A percentile compares a stretch with the other conserved stretches of the same genome.
Evolutionary conservation across 2,888 invertebrate species (phyloP).

Genomic region (Sisyra nigra): DNA sequence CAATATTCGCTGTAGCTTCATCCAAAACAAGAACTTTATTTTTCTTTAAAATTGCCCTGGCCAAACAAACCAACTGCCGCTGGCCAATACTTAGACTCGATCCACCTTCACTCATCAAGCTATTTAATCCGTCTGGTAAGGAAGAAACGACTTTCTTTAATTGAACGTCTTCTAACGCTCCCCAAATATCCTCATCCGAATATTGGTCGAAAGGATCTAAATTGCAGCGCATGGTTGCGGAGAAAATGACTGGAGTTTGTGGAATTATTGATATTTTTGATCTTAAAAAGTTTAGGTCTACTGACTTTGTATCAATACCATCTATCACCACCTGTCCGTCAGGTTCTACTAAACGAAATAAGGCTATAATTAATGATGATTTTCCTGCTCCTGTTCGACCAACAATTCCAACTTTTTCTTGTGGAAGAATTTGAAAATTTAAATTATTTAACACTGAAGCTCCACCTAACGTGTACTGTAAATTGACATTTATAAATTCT

Average conservation of each 20-base stretch:
- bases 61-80: constrained; percentile 75
- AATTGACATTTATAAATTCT: constrained; percentile 63
- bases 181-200: constrained; percentile 75
- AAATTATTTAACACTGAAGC: constrained; percentile 75
- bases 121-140: constrained; percentile 57
- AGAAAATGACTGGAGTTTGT: constrained; percentile 91
- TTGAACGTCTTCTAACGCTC: constrained; percentile 76
- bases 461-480: constrained; percentile 71
- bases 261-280: constrained; percentile 75
- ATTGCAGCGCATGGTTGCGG: constrained; percentile 79
- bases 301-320: constrained; percentile 58
- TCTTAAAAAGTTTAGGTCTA: constrained; percentile 75
- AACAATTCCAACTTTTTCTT: constrained; percentile 83
- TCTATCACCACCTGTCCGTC: constrained; percentile 75
- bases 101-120: constrained; percentile 81
- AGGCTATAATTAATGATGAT: constrained; percentile 70
- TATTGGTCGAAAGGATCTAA: constrained; percentile 75
- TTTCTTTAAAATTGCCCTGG: constrained; percentile 69
- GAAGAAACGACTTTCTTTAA: constrained; percentile 61
- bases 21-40: constrained; percentile 73
- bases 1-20: constrained; percentile 83
- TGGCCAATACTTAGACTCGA: constrained; percentile 84
- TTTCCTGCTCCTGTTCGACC: constrained; percentile 86
- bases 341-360: constrained; percentile 82
- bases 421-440: constrained; percentile 57